phyloP scores from a whole-genome alignment of 2,888 invertebrate species.

The Chalcosyrphus nemorum region DNA sequence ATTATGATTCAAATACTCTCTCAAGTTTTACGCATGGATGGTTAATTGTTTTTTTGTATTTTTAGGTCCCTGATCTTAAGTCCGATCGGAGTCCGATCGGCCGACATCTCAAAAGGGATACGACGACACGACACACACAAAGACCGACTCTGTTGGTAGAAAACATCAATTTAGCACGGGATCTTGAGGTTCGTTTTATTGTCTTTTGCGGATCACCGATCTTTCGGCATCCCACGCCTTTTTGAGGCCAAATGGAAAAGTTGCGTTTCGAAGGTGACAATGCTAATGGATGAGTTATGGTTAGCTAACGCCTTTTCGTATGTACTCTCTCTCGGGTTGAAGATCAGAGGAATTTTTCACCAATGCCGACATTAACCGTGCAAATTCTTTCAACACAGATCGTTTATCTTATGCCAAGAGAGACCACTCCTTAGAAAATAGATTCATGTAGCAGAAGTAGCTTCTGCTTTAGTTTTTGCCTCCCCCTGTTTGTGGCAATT shows the following conservation, averaged over 20 bases:
- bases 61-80: slow-evolving; percentile 39
- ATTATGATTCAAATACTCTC: slow-evolving; percentile 54
- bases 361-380: slow-evolving; percentile 59
- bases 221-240: slow-evolving; percentile 28
- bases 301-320: slow-evolving; percentile 65
- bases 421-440: slow-evolving; percentile 38
- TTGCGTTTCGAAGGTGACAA: slow-evolving; percentile 61
- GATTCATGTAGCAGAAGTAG: slow-evolving; percentile 8
- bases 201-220: slow-evolving; percentile 44
- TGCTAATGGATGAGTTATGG: slow-evolving; percentile 70
- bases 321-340: slow-evolving; percentile 15
- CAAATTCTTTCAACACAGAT: slow-evolving; percentile 65
- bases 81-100: slow-evolving; percentile 36
- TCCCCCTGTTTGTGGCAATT: slow-evolving; percentile 54
- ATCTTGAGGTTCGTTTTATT: slow-evolving; percentile 28
- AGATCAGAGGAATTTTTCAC: slow-evolving; percentile 62
- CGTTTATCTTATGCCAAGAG: slow-evolving; percentile 57
- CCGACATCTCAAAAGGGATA: slow-evolving; percentile 24
- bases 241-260: slow-evolving; percentile 38
- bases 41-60: slow-evolving; percentile 62
- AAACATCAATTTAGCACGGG: slow-evolving; percentile 66
- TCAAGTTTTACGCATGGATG: slow-evolving; percentile 49
- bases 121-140: slow-evolving; percentile 24
- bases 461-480: slow-evolving; percentile 26
- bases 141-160: slow-evolving; percentile 12